These are phyloP conservation scores for Scolopax rusticola DNA, from an alignment of 2,797 vertebrate species.

Conservation along the genomic window DNA sequence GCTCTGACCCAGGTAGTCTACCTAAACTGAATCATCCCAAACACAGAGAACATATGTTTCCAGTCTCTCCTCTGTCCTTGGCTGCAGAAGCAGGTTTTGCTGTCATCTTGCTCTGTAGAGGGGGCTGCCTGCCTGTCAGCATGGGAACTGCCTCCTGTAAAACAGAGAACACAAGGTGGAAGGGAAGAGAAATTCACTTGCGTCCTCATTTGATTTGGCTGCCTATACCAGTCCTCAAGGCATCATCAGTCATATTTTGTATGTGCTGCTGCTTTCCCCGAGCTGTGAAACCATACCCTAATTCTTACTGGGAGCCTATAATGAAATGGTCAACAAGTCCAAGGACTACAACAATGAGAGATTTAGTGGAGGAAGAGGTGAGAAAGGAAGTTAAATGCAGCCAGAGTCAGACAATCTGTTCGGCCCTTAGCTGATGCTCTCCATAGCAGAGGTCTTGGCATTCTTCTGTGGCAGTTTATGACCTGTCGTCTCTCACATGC, in stretches of 20 bases:
- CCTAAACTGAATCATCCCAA: not conserved
- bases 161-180: not conserved
- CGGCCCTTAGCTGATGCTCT: not conserved
- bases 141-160: not conserved
- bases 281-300: not conserved
- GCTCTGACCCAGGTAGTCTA: conserved; percentile 12
- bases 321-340: not conserved
- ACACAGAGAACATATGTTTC: not conserved
- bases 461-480: not conserved
- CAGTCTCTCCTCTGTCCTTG: not conserved
- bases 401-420: not conserved
- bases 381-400: not conserved
- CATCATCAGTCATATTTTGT: not conserved
- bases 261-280: not conserved
- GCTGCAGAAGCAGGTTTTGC: not conserved
- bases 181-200: not conserved
- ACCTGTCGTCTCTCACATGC: fast-evolving
- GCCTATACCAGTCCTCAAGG: not conserved
- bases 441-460: not conserved
- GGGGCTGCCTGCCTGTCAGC: not conserved
- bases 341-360: not conserved
- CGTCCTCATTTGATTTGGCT: not conserved
- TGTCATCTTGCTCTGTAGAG: not conserved
- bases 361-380: not conserved
- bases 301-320: not conserved